Conservation (phyloP, 2,797 vertebrate genomes). For the Catamblyrhynchus diadema region DNA sequence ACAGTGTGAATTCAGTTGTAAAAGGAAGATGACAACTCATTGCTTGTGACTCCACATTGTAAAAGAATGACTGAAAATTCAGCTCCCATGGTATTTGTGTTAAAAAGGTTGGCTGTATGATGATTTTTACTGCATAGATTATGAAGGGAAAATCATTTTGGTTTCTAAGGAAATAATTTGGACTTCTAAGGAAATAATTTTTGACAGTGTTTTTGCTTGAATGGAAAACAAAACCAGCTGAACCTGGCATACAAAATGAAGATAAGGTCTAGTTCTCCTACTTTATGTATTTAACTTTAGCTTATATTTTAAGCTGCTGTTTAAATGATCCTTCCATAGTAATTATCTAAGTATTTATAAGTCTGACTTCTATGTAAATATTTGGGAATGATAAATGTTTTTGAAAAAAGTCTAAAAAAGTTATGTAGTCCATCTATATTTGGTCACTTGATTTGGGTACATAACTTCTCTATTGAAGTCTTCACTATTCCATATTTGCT, state of each 20-base stretch:
- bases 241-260: neutral
- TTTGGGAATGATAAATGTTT: neutral
- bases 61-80: neutral
- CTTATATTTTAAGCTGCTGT: neutral
- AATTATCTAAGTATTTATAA: neutral
- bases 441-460: neutral
- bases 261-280: neutral
- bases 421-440: neutral
- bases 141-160: neutral
- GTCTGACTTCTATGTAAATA: neutral
- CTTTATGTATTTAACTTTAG: neutral
- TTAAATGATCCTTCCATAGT: neutral
- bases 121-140: neutral
- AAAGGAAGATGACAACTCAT: neutral
- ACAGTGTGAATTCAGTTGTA: neutral
- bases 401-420: neutral
- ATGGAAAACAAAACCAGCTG: neutral
- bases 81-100: neutral
- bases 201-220: neutral
- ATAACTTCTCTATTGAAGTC: neutral
- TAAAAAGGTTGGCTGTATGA: neutral
- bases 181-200: neutral
- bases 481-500: neutral
- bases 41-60: neutral
- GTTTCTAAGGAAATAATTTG: neutral